Base-by-base conservation (phyloP, 2,797 vertebrate species). In the Tragelaphus eurycerus region DNA sequence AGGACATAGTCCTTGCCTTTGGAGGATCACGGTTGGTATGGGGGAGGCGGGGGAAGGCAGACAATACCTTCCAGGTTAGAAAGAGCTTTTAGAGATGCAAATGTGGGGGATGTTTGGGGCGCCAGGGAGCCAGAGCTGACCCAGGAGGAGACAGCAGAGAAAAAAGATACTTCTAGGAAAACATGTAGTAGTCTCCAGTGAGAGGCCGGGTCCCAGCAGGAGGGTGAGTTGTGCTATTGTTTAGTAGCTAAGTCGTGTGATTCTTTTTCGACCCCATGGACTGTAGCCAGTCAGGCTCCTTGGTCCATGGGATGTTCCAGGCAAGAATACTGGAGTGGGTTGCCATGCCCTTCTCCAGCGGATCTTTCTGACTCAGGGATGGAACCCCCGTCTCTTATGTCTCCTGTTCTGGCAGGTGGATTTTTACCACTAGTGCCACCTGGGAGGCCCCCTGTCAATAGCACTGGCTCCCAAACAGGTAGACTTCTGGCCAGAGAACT, bases 331-430 rank as follows among this genome's bases (percentile, higher is more conserved):
- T 74, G 38, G 23, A 74, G 23, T 43, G 38, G 38, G 71, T 74
- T 25, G 38, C 38, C 23, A 46, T 46, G 21, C 23, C 71, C 6
- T 43, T 43, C 71, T 74, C 23, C 71, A 27, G 71, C 6, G 23
- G 3, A 14, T 74, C 71, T 74, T 25, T 27, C 71, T 7, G 38
- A 43, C 71, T 23, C 71, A 74, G 23, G 23, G 23, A 46, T 43
- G 0, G 1, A 43, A 4, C 23, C 38, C 38, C 16, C 6, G 15
- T 7, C 71, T 74, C 71, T 43, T 27, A 43, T 0, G 1, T 43
- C 12, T 43, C 38, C 38, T 43, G 38, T 23, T 4, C 7, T 14
- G 71, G 71, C 71, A 43, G 71, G 38, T 43, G 71, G 38, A 2
- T 7, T 74, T 71, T 43, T 74, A 74, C 71, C 23, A 8, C 38